A percentile compares a stretch with the other conserved stretches of the same genome.
These are phyloP conservation scores for Acanthochromis polyacanthus DNA, from an alignment of 2,113 vertebrate species.

Conservation along the genomic window DNA sequence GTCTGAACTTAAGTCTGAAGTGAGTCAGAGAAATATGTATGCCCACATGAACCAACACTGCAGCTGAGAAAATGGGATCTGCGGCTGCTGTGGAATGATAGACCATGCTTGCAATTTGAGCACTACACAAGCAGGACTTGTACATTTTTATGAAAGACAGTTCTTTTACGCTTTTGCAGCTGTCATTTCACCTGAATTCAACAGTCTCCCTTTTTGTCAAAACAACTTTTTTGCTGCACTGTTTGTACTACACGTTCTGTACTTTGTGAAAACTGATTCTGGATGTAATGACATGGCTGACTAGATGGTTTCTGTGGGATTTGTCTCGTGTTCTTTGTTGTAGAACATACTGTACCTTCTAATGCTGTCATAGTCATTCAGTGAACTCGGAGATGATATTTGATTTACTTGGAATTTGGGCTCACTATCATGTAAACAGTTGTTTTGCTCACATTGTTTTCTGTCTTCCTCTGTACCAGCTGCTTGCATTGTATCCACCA, in stretches of 20 bases:
- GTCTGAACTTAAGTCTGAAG: conserved; percentile 2
- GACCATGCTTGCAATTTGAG: conserved; percentile 28
- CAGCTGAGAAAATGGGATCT: conserved; percentile 4
- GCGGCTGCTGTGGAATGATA: conserved; percentile 16
- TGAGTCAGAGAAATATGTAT: conserved; percentile 47
- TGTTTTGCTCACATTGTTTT: conserved; percentile 26
- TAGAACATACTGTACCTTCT: neutral
- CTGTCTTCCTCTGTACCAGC: conserved; percentile 19
- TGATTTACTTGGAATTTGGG: conserved; percentile 17
- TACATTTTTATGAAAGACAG: conserved; percentile 12
- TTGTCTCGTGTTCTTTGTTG: neutral
- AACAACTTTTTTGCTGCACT: neutral
- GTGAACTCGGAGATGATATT: neutral
- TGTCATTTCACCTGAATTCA: neutral
- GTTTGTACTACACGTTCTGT: neutral
- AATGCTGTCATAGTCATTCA: neutral
- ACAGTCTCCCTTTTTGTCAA: neutral
- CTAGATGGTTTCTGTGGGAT: neutral
- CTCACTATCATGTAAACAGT: neutral
- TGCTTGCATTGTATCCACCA: conserved; percentile 35
- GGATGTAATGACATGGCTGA: neutral
- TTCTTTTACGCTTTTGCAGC: neutral
- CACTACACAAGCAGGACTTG: neutral
- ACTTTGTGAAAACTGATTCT: neutral
- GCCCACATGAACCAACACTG: conserved; percentile 18